These are phyloP conservation scores for Malacoraja senta DNA, from an alignment of 2,797 vertebrate species.

Conservation along the genomic window DNA sequence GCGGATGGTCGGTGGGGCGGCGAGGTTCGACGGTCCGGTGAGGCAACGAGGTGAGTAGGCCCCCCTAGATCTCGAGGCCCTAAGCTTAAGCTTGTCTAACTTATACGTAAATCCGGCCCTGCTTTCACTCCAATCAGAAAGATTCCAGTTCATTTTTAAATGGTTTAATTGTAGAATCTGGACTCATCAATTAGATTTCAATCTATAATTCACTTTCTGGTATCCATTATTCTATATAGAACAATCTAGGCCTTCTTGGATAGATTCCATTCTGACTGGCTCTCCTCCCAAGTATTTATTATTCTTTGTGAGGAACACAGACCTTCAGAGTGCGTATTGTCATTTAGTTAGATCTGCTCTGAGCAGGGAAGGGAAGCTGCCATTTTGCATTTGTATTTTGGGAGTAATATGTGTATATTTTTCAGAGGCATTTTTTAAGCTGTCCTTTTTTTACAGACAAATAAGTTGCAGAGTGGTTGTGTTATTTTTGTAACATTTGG, in stretches of 20 bases:
- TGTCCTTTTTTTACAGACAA: neutral
- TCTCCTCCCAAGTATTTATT: neutral
- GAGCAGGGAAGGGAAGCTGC: neutral
- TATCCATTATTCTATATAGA: neutral
- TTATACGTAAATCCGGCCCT: no score
- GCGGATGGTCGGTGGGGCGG: no score
- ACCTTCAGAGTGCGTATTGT: neutral
- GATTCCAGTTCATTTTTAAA: neutral
- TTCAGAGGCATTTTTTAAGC: neutral
- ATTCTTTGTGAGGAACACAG: neutral
- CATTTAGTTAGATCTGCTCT: neutral
- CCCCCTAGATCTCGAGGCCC: no score
- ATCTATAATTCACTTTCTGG: neutral
- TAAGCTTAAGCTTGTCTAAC: no score
- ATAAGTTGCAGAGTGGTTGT: slow-evolving; percentile 27
- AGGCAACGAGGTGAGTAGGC: no score
- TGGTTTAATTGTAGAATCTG: neutral
- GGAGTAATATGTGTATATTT: neutral
- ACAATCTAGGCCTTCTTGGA: neutral
- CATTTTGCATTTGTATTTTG: neutral
- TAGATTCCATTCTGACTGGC: neutral
- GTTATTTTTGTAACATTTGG: slow-evolving; percentile 22
- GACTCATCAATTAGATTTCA: neutral
- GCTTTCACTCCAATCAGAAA: neutral
- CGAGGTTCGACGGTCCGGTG: no score